phyloP scores from a whole-genome alignment of 2,113 vertebrate species.

The Calyptomena viridis region DNA sequence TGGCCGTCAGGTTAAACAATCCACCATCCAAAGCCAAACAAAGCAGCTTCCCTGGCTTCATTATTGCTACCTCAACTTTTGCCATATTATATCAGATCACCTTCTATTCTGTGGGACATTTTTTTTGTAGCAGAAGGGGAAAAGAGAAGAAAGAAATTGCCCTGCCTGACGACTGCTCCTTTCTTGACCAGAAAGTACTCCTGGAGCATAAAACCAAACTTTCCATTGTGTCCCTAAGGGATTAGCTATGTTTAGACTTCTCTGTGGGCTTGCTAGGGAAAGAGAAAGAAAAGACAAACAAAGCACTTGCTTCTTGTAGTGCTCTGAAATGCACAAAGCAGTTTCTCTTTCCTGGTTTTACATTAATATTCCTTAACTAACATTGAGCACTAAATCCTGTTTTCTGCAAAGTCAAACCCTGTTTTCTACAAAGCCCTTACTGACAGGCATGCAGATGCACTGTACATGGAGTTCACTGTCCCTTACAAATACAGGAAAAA shows the following conservation, averaged over 20 bases:
- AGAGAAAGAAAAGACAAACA: slow-evolving; percentile 61
- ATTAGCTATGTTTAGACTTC: slow-evolving; percentile 68
- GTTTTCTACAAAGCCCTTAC: slow-evolving; percentile 6
- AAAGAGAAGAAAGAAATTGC: neutral
- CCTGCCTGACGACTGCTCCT: neutral
- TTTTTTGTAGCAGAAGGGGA: neutral
- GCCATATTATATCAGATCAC: neutral
- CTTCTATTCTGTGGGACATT: neutral
- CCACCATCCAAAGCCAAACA: neutral
- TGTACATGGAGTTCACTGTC: neutral
- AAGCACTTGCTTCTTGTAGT: slow-evolving; percentile 25
- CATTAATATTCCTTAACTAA: slow-evolving; percentile 31
- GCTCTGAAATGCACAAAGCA: neutral
- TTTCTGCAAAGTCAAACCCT: neutral
- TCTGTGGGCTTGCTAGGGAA: slow-evolving; percentile 37
- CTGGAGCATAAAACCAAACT: slow-evolving; percentile 2
- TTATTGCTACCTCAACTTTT: neutral
- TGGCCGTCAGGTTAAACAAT: neutral
- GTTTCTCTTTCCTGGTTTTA: slow-evolving; percentile 3
- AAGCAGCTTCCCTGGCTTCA: neutral
- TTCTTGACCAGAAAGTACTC: slow-evolving; percentile 30
- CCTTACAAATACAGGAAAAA: neutral
- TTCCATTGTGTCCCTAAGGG: slow-evolving; percentile 55
- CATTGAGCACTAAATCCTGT: neutral
- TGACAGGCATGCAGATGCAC: slow-evolving; percentile 12